These are phyloP conservation scores for Centroberyx gerrardi DNA, from an alignment of 2,797 vertebrate species.

Conservation along the genomic window DNA sequence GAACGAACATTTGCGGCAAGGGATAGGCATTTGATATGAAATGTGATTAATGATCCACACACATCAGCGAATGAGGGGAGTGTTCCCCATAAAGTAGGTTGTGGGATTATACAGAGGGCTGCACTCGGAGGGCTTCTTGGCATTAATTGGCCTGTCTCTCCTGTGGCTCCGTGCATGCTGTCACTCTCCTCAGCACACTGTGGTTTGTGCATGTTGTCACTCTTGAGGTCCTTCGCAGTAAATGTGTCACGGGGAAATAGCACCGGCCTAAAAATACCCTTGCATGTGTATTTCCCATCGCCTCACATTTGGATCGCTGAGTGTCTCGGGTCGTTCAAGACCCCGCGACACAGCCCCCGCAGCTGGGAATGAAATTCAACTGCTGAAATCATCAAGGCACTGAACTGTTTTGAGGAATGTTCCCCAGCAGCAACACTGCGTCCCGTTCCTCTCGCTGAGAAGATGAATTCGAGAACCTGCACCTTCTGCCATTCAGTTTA, in stretches of 20 bases:
- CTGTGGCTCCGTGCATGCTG: conserved; percentile 69
- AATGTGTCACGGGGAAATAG: conserved; percentile 76
- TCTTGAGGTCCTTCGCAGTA: conserved; percentile 74
- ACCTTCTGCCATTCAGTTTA: background rate
- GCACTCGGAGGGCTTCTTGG: conserved; percentile 65
- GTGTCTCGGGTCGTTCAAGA: conserved; percentile 39
- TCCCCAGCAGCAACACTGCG: background rate
- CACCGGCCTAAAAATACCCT: conserved; percentile 76
- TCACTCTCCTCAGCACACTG: conserved; percentile 65
- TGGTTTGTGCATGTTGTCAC: conserved; percentile 70
- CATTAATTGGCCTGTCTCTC: conserved; percentile 79
- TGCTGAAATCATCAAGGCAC: conserved; percentile 37
- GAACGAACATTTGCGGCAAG: conserved; percentile 56
- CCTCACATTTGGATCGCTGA: conserved; percentile 47
- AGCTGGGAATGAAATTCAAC: conserved; percentile 34
- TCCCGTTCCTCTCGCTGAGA: background rate
- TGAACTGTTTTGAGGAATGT: conserved; percentile 6
- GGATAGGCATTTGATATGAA: conserved; percentile 70
- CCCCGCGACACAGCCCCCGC: conserved; percentile 9
- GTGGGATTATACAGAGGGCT: conserved; percentile 71
- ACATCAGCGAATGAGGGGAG: conserved; percentile 52
- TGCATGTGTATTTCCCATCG: conserved; percentile 51
- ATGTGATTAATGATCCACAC: conserved; percentile 78
- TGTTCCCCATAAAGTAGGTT: conserved; percentile 65
- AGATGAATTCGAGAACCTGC: background rate